Evolutionary conservation across 2,797 vertebrate species (phyloP).

Genomic region (Sparidentex hasta): DNA sequence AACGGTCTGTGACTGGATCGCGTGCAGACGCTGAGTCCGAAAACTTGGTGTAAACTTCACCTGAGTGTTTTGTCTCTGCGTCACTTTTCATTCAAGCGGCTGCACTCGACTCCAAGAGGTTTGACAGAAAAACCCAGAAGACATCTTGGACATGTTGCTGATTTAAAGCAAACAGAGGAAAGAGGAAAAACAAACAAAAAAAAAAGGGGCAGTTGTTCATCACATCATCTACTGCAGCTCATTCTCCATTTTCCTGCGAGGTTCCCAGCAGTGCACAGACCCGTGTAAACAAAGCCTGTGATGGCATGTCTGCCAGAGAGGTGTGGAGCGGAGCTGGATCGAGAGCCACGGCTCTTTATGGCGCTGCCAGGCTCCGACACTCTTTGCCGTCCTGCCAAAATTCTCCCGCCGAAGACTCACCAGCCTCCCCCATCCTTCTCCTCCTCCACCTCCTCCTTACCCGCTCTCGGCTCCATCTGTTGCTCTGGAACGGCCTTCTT

Average conservation of each 20-base stretch:
- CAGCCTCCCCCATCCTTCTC: constrained; percentile 41
- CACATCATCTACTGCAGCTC: constrained; percentile 46
- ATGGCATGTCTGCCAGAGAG: constrained; percentile 75
- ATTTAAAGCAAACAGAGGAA: constrained; percentile 5
- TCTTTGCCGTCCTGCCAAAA: constrained; percentile 77
- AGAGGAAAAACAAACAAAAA: not conserved
- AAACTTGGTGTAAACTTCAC: constrained; percentile 16
- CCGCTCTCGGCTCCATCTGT: constrained; percentile 66
- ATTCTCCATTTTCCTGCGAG: constrained; percentile 35
- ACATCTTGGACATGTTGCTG: constrained; percentile 16
- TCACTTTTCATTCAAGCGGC: not conserved
- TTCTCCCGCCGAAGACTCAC: constrained; percentile 67
- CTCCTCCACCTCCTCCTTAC: constrained; percentile 14
- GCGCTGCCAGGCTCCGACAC: constrained; percentile 78
- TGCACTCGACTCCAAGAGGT: constrained; percentile 6
- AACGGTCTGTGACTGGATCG: too few species aligned
- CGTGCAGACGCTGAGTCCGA: too few species aligned
- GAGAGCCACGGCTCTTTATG: constrained; percentile 80
- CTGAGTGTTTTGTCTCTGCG: constrained; percentile 5
- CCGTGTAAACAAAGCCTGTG: constrained; percentile 67
- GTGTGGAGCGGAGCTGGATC: constrained; percentile 75
- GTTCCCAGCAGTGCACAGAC: constrained; percentile 50
- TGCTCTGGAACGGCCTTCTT: constrained; percentile 60
- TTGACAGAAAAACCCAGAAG: not conserved
- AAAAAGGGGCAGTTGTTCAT: constrained; percentile 42